Evolutionary conservation across 1,140 invertebrate genomes (phyloP), one percentile per base, ranked within the genome.

Genomic region (Caerostris darwini): DNA sequence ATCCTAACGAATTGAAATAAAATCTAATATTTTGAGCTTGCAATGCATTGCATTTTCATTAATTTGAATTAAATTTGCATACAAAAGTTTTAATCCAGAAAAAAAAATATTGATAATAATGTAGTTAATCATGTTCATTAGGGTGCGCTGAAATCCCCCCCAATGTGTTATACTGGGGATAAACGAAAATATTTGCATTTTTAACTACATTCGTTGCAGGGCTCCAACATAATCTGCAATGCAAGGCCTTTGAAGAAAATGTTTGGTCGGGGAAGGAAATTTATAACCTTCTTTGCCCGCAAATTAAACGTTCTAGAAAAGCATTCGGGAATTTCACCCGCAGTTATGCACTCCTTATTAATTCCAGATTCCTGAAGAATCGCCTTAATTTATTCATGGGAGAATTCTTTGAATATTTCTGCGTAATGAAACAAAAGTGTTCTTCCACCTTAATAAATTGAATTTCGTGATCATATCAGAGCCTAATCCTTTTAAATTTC

Each of bases 331-430:
- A 83, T 56, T 56, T 83, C 54, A 17, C 59, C 14, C 58, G 8
- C 58, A 64, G 85, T 61, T 50, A 61, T 61, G 85, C 85, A 64
- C 19, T 54, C 53, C 59, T 87, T 87, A 87, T 87, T 64, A 87
- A 61, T 87, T 57, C 82, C 56, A 19, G 82, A 57, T 57, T 83
- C 56, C 19, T 59, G 85, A 87, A 87, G 58, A 67, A 87, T 87
- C 34, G 17, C 14, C 19, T 61, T 87, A 87, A 87, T 87, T 87
- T 87, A 87, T 87, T 87, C 85, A 87, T 87, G 85, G 64, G 64
- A 7, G 10, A 64, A 87, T 64, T 50, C 85, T 8, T 61, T 14
- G 59, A 64, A 87, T 87, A 87, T 64, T 61, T 87, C 19, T 53
- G 53, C 34, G 6, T 53, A 64, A 50, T 61, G 57, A 87, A 87